Evolutionary conservation across 2,888 invertebrate genomes (phyloP).

Genomic region (Drosophila nigricruria): DNA sequence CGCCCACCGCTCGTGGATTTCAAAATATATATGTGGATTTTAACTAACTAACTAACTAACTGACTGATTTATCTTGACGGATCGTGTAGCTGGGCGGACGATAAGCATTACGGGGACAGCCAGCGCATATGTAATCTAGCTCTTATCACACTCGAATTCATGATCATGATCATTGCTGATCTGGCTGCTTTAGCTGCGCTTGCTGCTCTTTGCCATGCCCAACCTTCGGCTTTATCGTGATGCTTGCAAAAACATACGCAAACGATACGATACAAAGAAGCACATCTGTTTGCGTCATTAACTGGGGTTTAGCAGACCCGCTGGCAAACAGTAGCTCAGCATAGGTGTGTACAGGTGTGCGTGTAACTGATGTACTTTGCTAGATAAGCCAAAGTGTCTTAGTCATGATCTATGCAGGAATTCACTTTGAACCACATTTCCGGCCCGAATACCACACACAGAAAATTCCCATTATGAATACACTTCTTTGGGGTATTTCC

Average conservation of each 20-base stretch:
- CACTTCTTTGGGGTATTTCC: neutral
- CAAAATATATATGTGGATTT: neutral
- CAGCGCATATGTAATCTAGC: constrained; percentile 31
- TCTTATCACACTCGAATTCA: constrained; percentile 52
- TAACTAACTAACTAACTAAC: neutral
- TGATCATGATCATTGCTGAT: constrained; percentile 56
- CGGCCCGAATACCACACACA: constrained; percentile 8
- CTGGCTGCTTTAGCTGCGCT: neutral
- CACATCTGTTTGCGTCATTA: constrained; percentile 44
- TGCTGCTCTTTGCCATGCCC: too few relatives aligned
- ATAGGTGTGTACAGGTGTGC: neutral
- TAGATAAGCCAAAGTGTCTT: constrained; percentile 33
- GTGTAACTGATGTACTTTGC: constrained; percentile 14
- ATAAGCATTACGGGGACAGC: constrained; percentile 35
- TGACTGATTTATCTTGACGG: constrained; percentile 41
- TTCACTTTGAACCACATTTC: constrained; percentile 43
- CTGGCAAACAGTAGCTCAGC: constrained; percentile 30
- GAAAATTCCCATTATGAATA: neutral
- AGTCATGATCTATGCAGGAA: constrained; percentile 49
- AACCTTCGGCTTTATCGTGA: constrained; percentile 8
- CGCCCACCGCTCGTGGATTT: constrained; percentile 5
- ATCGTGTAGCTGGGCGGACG: constrained; percentile 16
- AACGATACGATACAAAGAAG: neutral
- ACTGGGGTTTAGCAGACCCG: constrained; percentile 42
- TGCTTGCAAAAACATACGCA: constrained; percentile 35